Evolutionary conservation across 2,888 invertebrate genomes (phyloP), one percentile per base, ranked within the genome.

Genomic region (Agriotes lineatus): DNA sequence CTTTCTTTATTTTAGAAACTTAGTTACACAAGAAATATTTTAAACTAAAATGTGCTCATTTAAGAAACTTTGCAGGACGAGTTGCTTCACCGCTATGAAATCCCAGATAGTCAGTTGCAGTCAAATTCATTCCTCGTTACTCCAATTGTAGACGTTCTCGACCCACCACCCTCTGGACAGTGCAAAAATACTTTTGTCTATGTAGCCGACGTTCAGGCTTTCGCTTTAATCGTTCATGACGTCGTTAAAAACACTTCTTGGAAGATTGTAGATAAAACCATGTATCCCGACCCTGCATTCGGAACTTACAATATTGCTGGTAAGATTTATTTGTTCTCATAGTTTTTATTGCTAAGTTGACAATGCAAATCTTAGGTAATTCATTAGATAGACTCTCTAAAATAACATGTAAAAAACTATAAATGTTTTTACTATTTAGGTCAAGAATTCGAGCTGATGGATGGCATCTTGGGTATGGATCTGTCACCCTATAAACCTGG

Each of bases 121-220:
- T 76, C 74, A 16, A 76, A 77, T 0, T 90, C 91, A 0, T 83
- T 92, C 7, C 87, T 89, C 42, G 88, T 91, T 25, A 92, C 91
- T 1, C 89, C 90, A 19, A 85, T 87, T 0, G 88, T 92, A 0
- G 93, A 93, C 74, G 83, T 90, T 0, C 83, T 89, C 18, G 83
- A 86, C 14, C 73, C 79, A 0, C 75, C 7, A 35, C n/a, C n/a
- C n/a, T n/a, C n/a, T n/a, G 7, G 1, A 78, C 1, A 84, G 3
- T 92, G 92, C 77, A 73, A 80, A 0, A 85, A 90, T 72, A 88
- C 90, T 0, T 91, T 85, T 76, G 89, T 91, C 19, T 93, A 93
- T 79, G 86, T 90, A 0, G 91, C 91, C 0, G 93, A 93, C 75
- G 90, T 91, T 4, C 85, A 88, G 0, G 88, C 86, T 2, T 90